Conservation (phyloP, 2,888 invertebrate species). For the Drosophila macrospina region DNA sequence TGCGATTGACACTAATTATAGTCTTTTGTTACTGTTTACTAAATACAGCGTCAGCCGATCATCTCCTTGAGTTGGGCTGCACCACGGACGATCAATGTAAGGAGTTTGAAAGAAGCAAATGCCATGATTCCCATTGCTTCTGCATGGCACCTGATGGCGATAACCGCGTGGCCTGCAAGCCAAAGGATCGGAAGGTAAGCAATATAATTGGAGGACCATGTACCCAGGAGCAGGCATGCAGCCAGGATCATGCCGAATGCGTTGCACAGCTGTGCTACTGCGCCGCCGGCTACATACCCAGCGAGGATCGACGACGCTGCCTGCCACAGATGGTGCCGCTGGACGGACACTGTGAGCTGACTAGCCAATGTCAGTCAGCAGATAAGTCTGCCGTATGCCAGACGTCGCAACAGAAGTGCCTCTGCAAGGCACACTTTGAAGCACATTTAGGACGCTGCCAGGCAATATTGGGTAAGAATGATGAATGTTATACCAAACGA, state of each 20-base stretch:
- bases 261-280: constrained; percentile 77
- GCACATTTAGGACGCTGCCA: constrained; percentile 65
- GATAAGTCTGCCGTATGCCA: constrained; percentile 77
- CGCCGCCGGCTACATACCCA: constrained; percentile 60
- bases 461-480: constrained; percentile 73
- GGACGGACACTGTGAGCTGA: constrained; percentile 71
- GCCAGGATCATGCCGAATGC: constrained; percentile 72
- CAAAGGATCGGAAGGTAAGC: constrained; percentile 69
- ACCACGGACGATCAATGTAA: constrained; percentile 64
- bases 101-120: constrained; percentile 62
- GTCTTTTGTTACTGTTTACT: constrained; percentile 5
- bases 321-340: constrained; percentile 64
- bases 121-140: constrained; percentile 62
- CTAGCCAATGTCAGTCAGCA: constrained; percentile 72
- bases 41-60: constrained; percentile 29
- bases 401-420: constrained; percentile 54
- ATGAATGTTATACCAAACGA: neutral
- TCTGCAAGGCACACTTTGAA: constrained; percentile 71
- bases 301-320: constrained; percentile 81
- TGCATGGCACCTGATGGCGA: constrained; percentile 61
- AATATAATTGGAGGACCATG: constrained; percentile 83
- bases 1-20: constrained; percentile 19
- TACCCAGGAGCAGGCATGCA: constrained; percentile 62
- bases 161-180: constrained; percentile 64
- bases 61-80: constrained; percentile 78